phyloP scores from a whole-genome alignment of 2,888 invertebrate genomes.

The Synergus itoensis region DNA sequence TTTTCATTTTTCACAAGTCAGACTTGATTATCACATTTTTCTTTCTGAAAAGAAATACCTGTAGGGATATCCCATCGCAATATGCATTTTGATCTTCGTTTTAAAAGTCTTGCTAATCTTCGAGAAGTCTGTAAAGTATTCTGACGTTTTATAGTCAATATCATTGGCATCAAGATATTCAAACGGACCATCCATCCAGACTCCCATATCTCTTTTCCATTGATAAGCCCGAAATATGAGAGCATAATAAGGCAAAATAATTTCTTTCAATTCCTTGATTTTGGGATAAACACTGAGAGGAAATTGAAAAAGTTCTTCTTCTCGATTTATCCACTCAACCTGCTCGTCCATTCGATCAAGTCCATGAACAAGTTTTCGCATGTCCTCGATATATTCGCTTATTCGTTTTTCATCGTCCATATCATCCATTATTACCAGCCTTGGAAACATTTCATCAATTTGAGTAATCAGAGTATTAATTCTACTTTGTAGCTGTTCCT shows the following conservation, averaged over 20 bases:
- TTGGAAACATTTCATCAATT: slow-evolving; percentile 86
- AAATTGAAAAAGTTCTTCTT: slow-evolving; percentile 92
- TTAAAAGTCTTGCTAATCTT: slow-evolving; percentile 89
- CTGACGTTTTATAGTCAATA: slow-evolving; percentile 90
- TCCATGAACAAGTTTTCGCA: slow-evolving; percentile 87
- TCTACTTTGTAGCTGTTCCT: slow-evolving; percentile 86
- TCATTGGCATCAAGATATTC: slow-evolving; percentile 88
- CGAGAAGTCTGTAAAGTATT: slow-evolving; percentile 88
- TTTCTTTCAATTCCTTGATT: slow-evolving; percentile 87
- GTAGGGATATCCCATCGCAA: slow-evolving; percentile 81
- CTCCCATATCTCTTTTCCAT: slow-evolving; percentile 90
- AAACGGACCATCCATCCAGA: slow-evolving; percentile 96
- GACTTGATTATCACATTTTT: not conserved
- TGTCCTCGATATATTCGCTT: slow-evolving; percentile 87
- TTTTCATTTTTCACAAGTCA: not conserved
- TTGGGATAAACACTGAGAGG: slow-evolving; percentile 87
- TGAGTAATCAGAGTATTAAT: slow-evolving; percentile 86
- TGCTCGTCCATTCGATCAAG: slow-evolving; percentile 87
- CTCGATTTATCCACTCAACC: slow-evolving; percentile 92
- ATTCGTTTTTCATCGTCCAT: slow-evolving; percentile 91
- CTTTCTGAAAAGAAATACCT: slow-evolving; percentile 52
- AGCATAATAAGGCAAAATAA: slow-evolving; percentile 85
- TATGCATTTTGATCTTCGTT: slow-evolving; percentile 87
- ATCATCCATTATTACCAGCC: slow-evolving; percentile 88
- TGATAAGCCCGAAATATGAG: slow-evolving; percentile 84